Percentiles rank a stretch among this genome's conserved stretches.
Evolutionary conservation across 2,797 vertebrate species (phyloP).

Genomic region (Sebastes taczanowskii): DNA sequence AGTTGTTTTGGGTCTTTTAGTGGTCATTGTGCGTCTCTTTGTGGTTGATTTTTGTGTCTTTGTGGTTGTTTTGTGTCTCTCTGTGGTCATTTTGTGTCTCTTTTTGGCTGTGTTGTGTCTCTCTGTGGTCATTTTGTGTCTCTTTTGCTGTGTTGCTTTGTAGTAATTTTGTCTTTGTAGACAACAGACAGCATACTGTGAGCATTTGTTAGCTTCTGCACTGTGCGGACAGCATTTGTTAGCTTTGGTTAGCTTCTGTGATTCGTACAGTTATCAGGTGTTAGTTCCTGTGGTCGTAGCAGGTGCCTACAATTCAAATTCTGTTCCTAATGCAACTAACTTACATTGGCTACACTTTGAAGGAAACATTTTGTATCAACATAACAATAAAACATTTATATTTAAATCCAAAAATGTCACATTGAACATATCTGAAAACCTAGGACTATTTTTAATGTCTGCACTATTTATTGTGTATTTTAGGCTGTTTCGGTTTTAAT

Average conservation of each 20-base stretch:
- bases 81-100: background rate
- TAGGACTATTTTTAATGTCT: background rate
- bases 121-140: background rate
- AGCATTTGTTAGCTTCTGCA: background rate
- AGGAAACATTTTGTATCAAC: background rate
- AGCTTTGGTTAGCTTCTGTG: background rate
- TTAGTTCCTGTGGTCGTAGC: background rate
- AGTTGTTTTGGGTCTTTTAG: too few relatives aligned
- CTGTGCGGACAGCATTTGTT: background rate
- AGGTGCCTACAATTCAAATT: background rate
- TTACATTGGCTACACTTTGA: background rate
- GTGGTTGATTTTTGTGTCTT: background rate
- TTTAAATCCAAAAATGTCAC: background rate
- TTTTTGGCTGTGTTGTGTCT: fast-evolving
- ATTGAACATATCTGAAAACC: background rate
- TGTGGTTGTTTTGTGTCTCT: background rate
- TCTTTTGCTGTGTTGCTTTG: background rate
- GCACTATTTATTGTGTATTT: background rate
- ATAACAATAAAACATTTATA: background rate
- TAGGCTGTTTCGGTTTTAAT: background rate
- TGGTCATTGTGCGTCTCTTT: too few relatives aligned
- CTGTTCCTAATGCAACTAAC: background rate
- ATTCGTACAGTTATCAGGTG: background rate
- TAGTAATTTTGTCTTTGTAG: background rate
- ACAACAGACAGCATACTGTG: background rate